These are phyloP conservation scores for Chrysoperla carnea DNA, from an alignment of 1,140 invertebrate species.

Conservation along the genomic window DNA sequence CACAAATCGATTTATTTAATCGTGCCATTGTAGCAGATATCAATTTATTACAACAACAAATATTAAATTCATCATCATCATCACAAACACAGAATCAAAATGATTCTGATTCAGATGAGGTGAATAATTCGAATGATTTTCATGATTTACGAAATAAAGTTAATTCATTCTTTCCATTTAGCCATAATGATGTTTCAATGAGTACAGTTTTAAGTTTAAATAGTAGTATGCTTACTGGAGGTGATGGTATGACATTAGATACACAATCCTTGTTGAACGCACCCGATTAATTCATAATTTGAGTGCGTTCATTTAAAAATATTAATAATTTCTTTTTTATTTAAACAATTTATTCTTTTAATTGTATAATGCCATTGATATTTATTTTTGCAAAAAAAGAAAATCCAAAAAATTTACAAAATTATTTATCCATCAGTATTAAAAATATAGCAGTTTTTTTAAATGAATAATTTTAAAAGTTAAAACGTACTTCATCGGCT, in stretches of 20 bases:
- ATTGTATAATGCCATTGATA: no score
- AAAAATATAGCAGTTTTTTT: no score
- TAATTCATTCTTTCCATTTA: conserved; percentile 32
- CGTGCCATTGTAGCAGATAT: conserved; percentile 35
- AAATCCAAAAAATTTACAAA: no score
- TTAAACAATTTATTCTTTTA: no score
- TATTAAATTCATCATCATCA: conserved; percentile 7
- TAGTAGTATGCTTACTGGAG: conserved; percentile 13
- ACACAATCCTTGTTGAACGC: conserved; percentile 20
- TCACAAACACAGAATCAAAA: no score
- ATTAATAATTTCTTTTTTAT: no score
- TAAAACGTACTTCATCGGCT: no score
- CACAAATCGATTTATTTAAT: conserved; percentile 41
- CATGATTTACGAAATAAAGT: conserved; percentile 17
- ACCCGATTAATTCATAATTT: background rate
- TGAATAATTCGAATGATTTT: conserved; percentile 15
- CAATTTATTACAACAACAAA: conserved; percentile 25
- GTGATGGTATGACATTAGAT: conserved; percentile 15
- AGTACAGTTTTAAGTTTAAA: conserved; percentile 9
- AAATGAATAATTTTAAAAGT: no score
- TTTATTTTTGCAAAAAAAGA: no score
- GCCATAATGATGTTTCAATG: conserved; percentile 10
- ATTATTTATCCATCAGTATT: no score
- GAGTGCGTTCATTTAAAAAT: no score
- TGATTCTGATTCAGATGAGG: conserved; percentile 12